Conservation (phyloP, 2,888 invertebrate species). For the Sinodicranocentrus sp. region DNA sequence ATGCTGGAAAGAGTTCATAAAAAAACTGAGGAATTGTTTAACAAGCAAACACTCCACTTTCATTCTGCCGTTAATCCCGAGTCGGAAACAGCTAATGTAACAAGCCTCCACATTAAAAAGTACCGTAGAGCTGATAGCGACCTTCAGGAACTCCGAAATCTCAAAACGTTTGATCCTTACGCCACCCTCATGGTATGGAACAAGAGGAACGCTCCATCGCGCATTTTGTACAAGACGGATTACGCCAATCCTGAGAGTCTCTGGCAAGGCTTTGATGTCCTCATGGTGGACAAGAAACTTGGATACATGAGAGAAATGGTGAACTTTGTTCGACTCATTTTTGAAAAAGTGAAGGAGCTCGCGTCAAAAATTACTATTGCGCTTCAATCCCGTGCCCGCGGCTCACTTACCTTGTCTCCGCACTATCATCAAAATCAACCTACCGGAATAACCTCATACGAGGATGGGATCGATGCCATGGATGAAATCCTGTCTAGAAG, state of each 20-base stretch:
- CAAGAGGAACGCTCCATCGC: not conserved
- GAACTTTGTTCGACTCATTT: constrained; percentile 19
- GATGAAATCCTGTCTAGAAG: constrained; percentile 27
- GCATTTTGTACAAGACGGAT: constrained; percentile 39
- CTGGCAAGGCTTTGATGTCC: constrained; percentile 62
- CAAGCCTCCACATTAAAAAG: constrained; percentile 15
- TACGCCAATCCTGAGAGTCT: constrained; percentile 27
- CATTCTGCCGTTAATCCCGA: not conserved
- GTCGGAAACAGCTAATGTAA: constrained; percentile 1
- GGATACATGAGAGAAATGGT: constrained; percentile 32
- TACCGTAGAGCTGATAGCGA: constrained; percentile 21
- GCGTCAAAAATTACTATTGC: constrained; percentile 7
- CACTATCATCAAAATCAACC: not conserved
- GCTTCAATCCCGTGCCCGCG: not conserved
- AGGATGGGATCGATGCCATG: constrained; percentile 41
- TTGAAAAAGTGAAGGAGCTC: constrained; percentile 11
- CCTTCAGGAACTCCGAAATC: constrained; percentile 8
- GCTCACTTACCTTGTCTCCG: not conserved
- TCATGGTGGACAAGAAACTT: constrained; percentile 41
- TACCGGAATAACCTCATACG: not conserved
- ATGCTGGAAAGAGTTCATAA: constrained; percentile 13
- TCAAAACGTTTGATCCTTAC: constrained; percentile 29
- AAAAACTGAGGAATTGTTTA: constrained; percentile 37
- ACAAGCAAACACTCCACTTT: constrained; percentile 21
- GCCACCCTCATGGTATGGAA: constrained; percentile 25